These are phyloP conservation scores for Oreochromis aureus DNA, from an alignment of 2,113 vertebrate genomes.

Conservation along the genomic window DNA sequence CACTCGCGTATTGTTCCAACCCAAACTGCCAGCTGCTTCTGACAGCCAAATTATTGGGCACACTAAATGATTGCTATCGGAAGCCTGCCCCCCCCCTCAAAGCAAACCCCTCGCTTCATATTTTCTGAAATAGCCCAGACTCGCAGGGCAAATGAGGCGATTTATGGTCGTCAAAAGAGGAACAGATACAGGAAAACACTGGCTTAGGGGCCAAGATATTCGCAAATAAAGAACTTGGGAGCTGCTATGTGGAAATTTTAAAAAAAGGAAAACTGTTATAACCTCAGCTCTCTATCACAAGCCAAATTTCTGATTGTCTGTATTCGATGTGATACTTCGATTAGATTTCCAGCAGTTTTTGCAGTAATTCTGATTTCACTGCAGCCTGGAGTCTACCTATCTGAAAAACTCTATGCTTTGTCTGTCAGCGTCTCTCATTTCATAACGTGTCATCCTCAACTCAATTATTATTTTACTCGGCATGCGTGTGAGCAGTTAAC, in stretches of 20 bases:
- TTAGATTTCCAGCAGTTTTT: neutral
- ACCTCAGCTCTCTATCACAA: neutral
- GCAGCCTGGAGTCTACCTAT: neutral
- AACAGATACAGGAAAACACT: neutral
- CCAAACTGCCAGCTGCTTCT: constrained; percentile 72
- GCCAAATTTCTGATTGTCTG: neutral
- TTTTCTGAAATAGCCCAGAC: constrained; percentile 52
- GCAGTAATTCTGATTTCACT: neutral
- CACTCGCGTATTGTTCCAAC: constrained; percentile 70
- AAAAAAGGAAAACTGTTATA: neutral
- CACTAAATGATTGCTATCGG: constrained; percentile 66
- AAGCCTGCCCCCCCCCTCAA: constrained; percentile 31
- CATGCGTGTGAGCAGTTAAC: neutral
- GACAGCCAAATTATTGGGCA: constrained; percentile 72
- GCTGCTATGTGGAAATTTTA: neutral
- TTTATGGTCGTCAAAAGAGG: constrained; percentile 38
- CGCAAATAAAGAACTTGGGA: neutral
- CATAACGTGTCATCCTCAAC: neutral
- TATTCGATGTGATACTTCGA: neutral
- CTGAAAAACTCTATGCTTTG: neutral
- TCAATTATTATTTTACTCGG: neutral
- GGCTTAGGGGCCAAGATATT: neutral
- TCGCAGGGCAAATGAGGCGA: constrained; percentile 57
- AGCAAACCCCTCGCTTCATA: neutral
- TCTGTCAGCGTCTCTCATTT: neutral